A percentile compares a stretch with the other conserved stretches of the same genome.
Conservation (phyloP, 1,140 invertebrate genomes). For the Papilio polyxenes region DNA sequence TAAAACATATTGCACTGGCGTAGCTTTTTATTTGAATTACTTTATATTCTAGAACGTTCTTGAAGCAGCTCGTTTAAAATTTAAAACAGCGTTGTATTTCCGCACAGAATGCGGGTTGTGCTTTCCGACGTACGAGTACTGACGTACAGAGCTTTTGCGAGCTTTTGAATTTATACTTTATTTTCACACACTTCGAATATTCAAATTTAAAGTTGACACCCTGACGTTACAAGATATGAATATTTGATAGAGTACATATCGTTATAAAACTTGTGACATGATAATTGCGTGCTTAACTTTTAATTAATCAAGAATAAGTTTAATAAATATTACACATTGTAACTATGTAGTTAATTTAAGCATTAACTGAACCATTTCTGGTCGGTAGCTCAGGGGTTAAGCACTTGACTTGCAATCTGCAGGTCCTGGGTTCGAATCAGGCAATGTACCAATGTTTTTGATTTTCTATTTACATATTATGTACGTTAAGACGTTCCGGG, state of each 20-base stretch:
- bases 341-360: no score
- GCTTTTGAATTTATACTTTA: slow-evolving; percentile 12
- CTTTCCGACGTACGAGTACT: slow-evolving; percentile 14
- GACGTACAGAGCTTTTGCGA: slow-evolving; percentile 12
- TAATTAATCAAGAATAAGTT: no score
- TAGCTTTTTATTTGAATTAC: slow-evolving; percentile 22
- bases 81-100: slow-evolving; percentile 26
- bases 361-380: no score
- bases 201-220: background rate
- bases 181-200: slow-evolving; percentile 5
- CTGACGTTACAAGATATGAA: background rate
- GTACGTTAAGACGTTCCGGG: no score
- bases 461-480: no score
- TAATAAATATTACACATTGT: no score
- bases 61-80: slow-evolving; percentile 27
- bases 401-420: no score
- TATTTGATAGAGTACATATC: background rate
- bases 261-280: background rate
- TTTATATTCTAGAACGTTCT: slow-evolving; percentile 22
- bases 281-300: no score
- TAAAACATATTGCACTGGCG: background rate
- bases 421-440: no score
- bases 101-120: background rate
- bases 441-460: no score
- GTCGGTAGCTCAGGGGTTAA: no score